A percentile compares a stretch with the other conserved stretches of the same genome.
These are phyloP conservation scores for Polymixis flavicincta DNA, from an alignment of 2,888 invertebrate species.

Conservation along the genomic window DNA sequence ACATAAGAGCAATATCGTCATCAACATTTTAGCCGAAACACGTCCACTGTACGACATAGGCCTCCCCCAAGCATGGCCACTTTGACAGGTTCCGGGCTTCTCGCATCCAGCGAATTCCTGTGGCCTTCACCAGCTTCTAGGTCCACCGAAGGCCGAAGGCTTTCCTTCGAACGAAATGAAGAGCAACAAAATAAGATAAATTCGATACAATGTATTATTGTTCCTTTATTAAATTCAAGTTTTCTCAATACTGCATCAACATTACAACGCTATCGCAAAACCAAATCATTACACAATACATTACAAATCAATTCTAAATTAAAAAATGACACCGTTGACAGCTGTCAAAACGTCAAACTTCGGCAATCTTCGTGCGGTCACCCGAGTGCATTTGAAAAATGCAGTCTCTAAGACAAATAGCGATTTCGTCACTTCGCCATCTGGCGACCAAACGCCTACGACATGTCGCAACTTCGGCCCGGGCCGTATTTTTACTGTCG, in stretches of 20 bases:
- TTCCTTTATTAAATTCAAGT: not conserved
- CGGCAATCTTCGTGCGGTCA: conserved; percentile 54
- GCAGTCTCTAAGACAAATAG: conserved; percentile 69
- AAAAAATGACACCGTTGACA: conserved; percentile 62
- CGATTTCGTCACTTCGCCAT: conserved; percentile 75
- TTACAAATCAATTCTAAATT: conserved; percentile 50
- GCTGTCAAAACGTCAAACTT: conserved; percentile 68
- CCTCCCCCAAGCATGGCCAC: too few relatives aligned
- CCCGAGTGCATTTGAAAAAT: conserved; percentile 66
- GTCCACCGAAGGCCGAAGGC: too few relatives aligned
- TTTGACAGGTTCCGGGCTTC: too few relatives aligned
- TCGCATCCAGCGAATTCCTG: too few relatives aligned
- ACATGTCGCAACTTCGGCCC: conserved; percentile 61
- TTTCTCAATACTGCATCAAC: not conserved
- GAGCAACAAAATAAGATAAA: not conserved
- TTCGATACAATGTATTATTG: too few relatives aligned
- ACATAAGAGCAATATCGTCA: not conserved
- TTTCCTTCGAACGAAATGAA: too few relatives aligned
- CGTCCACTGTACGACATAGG: too few relatives aligned
- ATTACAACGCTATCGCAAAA: conserved; percentile 16
- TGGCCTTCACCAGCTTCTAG: too few relatives aligned
- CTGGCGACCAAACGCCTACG: conserved; percentile 76
- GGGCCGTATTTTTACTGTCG: conserved; percentile 69
- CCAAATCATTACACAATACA: conserved; percentile 28
- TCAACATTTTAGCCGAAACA: too few relatives aligned